Percentiles rank a stretch among this genome's conserved stretches.
These are phyloP conservation scores for Spodoptera litura DNA, from an alignment of 1,140 invertebrate genomes.

Conservation along the genomic window DNA sequence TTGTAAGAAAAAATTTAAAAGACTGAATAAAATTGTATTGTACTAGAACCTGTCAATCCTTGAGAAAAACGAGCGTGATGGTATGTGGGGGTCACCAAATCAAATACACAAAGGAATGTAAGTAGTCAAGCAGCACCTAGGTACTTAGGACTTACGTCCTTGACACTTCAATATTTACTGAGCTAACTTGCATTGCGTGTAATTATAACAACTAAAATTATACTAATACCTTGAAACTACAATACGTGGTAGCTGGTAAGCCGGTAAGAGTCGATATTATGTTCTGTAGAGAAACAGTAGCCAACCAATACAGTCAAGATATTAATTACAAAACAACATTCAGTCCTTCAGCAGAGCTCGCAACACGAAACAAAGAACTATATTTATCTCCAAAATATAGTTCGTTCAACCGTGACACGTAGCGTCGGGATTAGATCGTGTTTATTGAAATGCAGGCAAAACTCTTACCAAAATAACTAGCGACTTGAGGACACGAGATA, in stretches of 20 bases:
- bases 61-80: too few relatives aligned
- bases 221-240: slow-evolving; percentile 8
- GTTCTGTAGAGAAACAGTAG: slow-evolving; percentile 16
- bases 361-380: slow-evolving; percentile 33
- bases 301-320: background rate
- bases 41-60: too few relatives aligned
- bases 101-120: background rate
- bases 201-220: background rate
- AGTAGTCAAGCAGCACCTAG: too few relatives aligned
- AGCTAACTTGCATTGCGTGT: background rate
- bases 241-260: slow-evolving; percentile 14
- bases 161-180: background rate
- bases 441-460: background rate
- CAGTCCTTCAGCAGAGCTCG: slow-evolving; percentile 1
- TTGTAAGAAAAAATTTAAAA: too few relatives aligned
- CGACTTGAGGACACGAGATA: background rate
- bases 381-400: slow-evolving; percentile 35
- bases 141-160: background rate
- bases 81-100: background rate
- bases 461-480: slow-evolving; percentile 25
- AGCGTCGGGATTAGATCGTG: background rate
- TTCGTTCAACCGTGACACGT: slow-evolving; percentile 28
- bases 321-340: slow-evolving; percentile 16
- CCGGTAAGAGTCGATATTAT: background rate
- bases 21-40: too few relatives aligned